Base-by-base conservation (phyloP, 2,113 vertebrate species). In the Mola mola region DNA sequence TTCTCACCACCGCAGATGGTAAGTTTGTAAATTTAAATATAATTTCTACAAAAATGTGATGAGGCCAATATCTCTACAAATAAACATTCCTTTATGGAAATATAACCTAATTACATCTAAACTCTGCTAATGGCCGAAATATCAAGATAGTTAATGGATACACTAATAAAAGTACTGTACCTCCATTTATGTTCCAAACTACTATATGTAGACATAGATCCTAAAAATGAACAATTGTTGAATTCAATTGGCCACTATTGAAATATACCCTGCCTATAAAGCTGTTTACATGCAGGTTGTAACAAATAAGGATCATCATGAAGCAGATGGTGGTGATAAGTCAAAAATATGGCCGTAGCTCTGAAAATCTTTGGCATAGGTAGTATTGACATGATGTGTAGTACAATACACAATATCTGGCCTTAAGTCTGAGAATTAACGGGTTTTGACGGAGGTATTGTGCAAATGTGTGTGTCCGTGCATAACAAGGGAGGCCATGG, bases 21-120 rank as follows among this genome's bases (percentile, higher is more conserved):
- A 75, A 40, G 28, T 67, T 83, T 69, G 58, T 67, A 84, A 65
- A 75, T 74, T 11, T 62, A 47, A 85, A 82, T 82, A 77, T 61
- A 50, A 78, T 83, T 72, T 46, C 25, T 42, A 72, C 58, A 51
- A 81, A 83, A 65, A 50, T 25, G 57, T 36, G 36, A 66, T 31
- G 67, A 29, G 55, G 57, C 68, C 7, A 58, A 41, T 65, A 87
- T 62, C 43, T 64, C 64, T 60, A 36, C 73, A 78, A 81, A 78
- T 76, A 86, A 80, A 71, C 56, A 61, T 78, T 57, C 37, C 53
- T 63, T 65, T 26, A 76, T 25, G 42, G 61, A 51, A 81, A 70
- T 77, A 52, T 36, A 46, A 66, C 65, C 64, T 44, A 42, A 72
- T 22, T 33, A 25, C 3, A 80, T 59, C 17, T 36, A 12, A 42